Percentiles rank a stretch among this genome's conserved stretches.
Evolutionary conservation across 1,140 invertebrate genomes (phyloP).

Genomic region (Triops longicaudatus): DNA sequence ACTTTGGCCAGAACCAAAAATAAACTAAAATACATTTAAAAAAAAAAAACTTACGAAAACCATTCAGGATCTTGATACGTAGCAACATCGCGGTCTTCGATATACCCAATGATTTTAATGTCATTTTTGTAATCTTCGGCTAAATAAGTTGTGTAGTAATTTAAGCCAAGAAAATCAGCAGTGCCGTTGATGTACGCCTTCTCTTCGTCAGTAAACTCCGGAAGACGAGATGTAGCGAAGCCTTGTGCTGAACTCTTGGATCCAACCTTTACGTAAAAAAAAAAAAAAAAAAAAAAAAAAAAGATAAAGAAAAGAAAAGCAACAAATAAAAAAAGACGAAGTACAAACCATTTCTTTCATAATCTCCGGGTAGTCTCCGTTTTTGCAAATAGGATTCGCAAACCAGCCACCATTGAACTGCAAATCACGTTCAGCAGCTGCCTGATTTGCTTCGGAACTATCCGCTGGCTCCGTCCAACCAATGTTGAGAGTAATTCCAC

Average conservation of each 20-base stretch:
- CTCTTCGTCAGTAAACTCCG: slow-evolving; percentile 26
- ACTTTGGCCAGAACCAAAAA: background rate
- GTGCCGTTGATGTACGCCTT: slow-evolving; percentile 24
- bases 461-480: slow-evolving; percentile 27
- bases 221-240: slow-evolving; percentile 25
- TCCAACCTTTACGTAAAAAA: background rate
- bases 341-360: slow-evolving; percentile 36
- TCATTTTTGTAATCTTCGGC: slow-evolving; percentile 22
- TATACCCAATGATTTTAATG: slow-evolving; percentile 17
- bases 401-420: slow-evolving; percentile 51
- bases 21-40: background rate
- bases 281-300: too few species aligned
- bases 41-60: slow-evolving; percentile 25
- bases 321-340: background rate
- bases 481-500: slow-evolving; percentile 26
- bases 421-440: slow-evolving; percentile 40
- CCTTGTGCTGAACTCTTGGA: slow-evolving; percentile 23
- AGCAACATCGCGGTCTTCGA: slow-evolving; percentile 23
- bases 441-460: slow-evolving; percentile 33
- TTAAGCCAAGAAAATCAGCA: slow-evolving; percentile 42
- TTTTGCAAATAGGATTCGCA: slow-evolving; percentile 48
- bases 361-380: slow-evolving; percentile 53
- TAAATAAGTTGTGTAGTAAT: slow-evolving; percentile 38
- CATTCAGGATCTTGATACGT: slow-evolving; percentile 24
- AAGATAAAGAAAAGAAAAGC: too few species aligned